A percentile compares a stretch with the other conserved stretches of the same genome.
Conservation (phyloP, 2,888 invertebrate species). For the Branchipolynoe longqiensis region DNA sequence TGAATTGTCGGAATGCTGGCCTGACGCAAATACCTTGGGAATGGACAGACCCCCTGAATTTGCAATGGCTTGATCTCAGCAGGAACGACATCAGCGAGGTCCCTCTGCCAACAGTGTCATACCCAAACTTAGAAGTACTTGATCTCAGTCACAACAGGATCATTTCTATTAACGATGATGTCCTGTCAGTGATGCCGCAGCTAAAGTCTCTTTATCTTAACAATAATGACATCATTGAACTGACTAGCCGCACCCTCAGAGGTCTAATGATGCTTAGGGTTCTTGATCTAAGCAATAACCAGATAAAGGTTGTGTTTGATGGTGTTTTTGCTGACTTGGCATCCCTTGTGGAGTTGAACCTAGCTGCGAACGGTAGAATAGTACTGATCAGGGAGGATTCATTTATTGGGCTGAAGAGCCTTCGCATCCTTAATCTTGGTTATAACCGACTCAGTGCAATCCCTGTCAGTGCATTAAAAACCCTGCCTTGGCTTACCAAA, state of each 20-base stretch:
- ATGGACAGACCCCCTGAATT: slow-evolving; percentile 58
- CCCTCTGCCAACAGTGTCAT: slow-evolving; percentile 56
- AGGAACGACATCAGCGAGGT: slow-evolving; percentile 59
- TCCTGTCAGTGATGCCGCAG: slow-evolving; percentile 47
- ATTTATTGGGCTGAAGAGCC: slow-evolving; percentile 49
- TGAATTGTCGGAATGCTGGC: slow-evolving; percentile 57
- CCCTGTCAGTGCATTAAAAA: slow-evolving; percentile 45
- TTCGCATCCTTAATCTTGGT: slow-evolving; percentile 45
- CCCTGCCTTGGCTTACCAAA: background rate
- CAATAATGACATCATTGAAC: slow-evolving; percentile 54
- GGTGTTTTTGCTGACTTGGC: slow-evolving; percentile 58
- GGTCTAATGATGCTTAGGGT: slow-evolving; percentile 41
- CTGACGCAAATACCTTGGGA: slow-evolving; percentile 60
- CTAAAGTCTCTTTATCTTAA: slow-evolving; percentile 56
- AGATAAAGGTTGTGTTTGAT: slow-evolving; percentile 42
- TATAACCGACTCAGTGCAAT: slow-evolving; percentile 56
- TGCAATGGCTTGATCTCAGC: slow-evolving; percentile 58
- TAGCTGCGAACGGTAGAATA: slow-evolving; percentile 58
- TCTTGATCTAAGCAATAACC: slow-evolving; percentile 60
- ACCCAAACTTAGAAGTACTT: slow-evolving; percentile 59
- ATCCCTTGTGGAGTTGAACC: slow-evolving; percentile 57
- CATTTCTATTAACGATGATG: slow-evolving; percentile 46
- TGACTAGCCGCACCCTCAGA: slow-evolving; percentile 40
- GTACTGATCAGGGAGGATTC: slow-evolving; percentile 38
- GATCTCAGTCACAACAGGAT: slow-evolving; percentile 62